phyloP scores from a whole-genome alignment of 2,113 vertebrate species.

The Tragelaphus buxtoni region DNA sequence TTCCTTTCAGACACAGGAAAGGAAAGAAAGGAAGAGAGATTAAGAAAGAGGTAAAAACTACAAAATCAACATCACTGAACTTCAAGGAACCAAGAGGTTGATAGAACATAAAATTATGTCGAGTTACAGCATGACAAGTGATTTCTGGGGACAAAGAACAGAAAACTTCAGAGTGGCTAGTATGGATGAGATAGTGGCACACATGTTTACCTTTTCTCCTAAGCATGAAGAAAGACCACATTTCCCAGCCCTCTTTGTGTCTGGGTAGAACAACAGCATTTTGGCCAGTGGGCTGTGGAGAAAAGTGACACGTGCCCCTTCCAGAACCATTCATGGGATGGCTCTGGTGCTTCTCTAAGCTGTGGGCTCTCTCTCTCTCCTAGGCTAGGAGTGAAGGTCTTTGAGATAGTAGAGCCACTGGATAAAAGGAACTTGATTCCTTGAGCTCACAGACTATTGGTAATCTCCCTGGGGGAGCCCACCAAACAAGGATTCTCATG shows the following conservation, averaged over 20 bases:
- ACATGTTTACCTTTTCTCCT: neutral
- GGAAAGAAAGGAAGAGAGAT: neutral
- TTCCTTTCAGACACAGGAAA: neutral
- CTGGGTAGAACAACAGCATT: neutral
- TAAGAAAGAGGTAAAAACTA: neutral
- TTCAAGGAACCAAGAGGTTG: neutral
- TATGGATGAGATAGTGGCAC: accelerated
- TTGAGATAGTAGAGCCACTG: neutral
- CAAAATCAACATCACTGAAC: neutral
- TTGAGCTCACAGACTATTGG: neutral
- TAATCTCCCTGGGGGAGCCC: neutral
- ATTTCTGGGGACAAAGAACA: neutral
- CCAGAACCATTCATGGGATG: neutral
- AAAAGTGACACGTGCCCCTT: neutral
- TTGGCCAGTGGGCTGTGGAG: too few species aligned
- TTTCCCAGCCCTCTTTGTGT: neutral
- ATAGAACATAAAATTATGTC: neutral
- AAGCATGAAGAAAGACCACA: neutral
- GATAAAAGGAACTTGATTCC: neutral
- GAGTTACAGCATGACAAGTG: neutral
- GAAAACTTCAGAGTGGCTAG: neutral
- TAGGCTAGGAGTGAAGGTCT: neutral
- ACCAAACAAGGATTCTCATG: neutral
- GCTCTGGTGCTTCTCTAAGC: neutral
- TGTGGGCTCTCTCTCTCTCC: neutral